Conservation (phyloP, 2,888 invertebrate species). For the Lepeophtheirus nordmannii region DNA sequence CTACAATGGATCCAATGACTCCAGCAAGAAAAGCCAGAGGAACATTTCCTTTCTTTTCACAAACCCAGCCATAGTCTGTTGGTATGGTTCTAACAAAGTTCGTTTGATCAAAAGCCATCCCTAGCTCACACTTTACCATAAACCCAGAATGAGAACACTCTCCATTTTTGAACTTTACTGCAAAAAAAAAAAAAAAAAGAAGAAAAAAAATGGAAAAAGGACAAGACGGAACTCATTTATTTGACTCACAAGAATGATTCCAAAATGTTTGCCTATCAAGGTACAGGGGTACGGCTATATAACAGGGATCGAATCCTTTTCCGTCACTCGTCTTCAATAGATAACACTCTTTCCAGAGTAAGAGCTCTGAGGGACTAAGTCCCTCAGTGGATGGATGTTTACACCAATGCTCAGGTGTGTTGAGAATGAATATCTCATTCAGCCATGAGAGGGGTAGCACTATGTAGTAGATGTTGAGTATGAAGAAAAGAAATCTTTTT, state of each 20-base stretch:
- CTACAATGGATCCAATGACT: not conserved
- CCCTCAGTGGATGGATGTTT: not conserved
- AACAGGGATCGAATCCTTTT: not conserved
- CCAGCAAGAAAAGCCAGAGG: not conserved
- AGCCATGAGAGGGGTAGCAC: not conserved
- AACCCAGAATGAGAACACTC: no score
- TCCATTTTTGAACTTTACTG: no score
- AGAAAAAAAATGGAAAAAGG: no score
- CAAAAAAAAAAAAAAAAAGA: no score
- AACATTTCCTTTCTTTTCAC: not conserved
- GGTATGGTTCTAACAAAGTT: not conserved
- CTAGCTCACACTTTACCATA: not conserved
- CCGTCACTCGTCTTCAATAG: not conserved
- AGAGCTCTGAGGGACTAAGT: not conserved
- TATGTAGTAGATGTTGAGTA: not conserved
- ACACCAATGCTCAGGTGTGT: not conserved
- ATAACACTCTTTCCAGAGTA: not conserved
- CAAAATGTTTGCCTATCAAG: not conserved
- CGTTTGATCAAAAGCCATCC: not conserved
- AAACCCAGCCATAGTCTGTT: not conserved
- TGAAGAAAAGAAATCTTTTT: not conserved
- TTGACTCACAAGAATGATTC: not conserved
- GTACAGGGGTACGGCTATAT: not conserved
- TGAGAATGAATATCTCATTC: constrained; percentile 7
- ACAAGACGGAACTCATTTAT: no score